Conservation (phyloP, 2,113 vertebrate genomes). For the Hipposideros armiger region DNA sequence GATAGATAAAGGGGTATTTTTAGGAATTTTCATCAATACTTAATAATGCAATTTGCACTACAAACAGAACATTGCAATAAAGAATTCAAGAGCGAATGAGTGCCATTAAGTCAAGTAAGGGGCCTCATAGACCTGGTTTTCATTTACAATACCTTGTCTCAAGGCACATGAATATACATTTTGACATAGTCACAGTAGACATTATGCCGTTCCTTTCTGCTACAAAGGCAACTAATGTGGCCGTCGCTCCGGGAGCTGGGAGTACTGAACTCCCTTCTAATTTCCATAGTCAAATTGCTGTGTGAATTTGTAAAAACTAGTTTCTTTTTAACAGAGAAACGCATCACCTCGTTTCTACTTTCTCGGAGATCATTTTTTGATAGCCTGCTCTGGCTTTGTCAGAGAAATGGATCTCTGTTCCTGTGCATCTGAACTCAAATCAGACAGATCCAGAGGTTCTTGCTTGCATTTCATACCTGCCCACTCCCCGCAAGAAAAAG, state of each 20-base stretch:
- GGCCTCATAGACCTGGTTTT: constrained; percentile 51
- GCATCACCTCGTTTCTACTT: background rate
- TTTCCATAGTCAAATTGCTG: constrained; percentile 60
- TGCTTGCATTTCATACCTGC: background rate
- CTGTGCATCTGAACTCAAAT: background rate
- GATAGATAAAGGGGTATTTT: constrained; percentile 78
- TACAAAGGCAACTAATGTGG: background rate
- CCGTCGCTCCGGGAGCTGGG: background rate
- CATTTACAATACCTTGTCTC: constrained; percentile 47
- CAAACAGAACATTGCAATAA: constrained; percentile 76
- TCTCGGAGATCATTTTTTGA: constrained; percentile 28
- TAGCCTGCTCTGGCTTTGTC: background rate
- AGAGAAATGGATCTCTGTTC: background rate
- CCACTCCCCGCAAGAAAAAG: background rate
- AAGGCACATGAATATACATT: constrained; percentile 17
- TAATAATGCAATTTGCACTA: constrained; percentile 78
- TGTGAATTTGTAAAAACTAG: constrained; percentile 56
- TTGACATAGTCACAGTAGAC: background rate
- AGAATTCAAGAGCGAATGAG: constrained; percentile 75
- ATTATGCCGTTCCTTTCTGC: constrained; percentile 10
- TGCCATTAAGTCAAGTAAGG: constrained; percentile 69
- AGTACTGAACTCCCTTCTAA: constrained; percentile 48
- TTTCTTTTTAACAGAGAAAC: constrained; percentile 54
- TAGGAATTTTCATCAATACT: constrained; percentile 81
- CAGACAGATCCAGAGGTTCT: background rate